Evolutionary conservation across 2,888 invertebrate genomes (phyloP), one percentile per base, ranked within the genome.

Genomic region (Frankliniella fusca): DNA sequence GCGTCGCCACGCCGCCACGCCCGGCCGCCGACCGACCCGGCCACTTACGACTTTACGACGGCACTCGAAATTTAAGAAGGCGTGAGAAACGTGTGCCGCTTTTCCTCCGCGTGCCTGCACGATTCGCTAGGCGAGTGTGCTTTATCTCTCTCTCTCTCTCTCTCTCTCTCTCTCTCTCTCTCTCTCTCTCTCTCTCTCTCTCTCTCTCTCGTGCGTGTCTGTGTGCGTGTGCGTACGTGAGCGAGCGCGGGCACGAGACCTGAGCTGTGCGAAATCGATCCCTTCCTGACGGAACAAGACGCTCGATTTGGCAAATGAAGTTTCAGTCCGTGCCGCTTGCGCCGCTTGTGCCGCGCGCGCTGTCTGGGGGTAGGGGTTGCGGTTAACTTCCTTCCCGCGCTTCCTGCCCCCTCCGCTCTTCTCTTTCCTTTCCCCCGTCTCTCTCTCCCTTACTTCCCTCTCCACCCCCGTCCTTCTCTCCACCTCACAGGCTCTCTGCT

Each of bases 11-110:
- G 38, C 38, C 38, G 38, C 38, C 38, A 38, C 38, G 38, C 38
- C 38, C 38, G 38, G 38, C 38, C 38, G 38, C 61, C 61, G 61
- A 61, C 61, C 61, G 61, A 61, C 61, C 61, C 61, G 61, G 18
- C 61, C 61, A 61, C 61, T 61, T 61, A 61, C 61, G 61, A 61
- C 61, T 61, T 61, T 61, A 61, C 61, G 61, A 61, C 70, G 70
- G 70, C 70, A 76, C 70, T 76, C 27, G 70, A 27, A 76, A 76
- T 76, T 76, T 76, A 76, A 76, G 70, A 76, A 76, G 70, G 70
- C 70, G 70, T 76, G 70, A 76, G 70, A 76, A 76, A 76, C 70
- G 70, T 76, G 70, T 23, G 70, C 11, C 27, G 23, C 70, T 27
- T 23, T 23, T 11, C 70, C 70, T 27, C 23, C 70, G 27, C 70